phyloP scores from a whole-genome alignment of 1,140 invertebrate genomes.

The Eriosoma lanigerum region DNA sequence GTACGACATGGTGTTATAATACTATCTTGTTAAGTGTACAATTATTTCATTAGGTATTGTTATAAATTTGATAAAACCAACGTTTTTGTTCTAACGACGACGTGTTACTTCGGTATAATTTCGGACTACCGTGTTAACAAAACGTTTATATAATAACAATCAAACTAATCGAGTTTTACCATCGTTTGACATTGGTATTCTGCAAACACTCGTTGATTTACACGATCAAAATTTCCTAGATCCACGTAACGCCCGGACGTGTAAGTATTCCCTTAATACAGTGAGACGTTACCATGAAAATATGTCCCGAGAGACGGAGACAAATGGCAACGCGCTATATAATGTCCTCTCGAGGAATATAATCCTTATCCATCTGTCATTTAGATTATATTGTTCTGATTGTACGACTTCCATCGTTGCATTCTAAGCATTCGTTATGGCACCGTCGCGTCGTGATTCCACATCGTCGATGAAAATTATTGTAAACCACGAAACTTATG shows the following conservation, averaged over 20 bases:
- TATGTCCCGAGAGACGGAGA: neutral
- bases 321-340: constrained; percentile 19
- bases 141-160: constrained; percentile 2
- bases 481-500: neutral
- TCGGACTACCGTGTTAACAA: neutral
- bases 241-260: neutral
- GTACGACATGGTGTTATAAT: no score
- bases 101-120: no score
- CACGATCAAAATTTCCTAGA: neutral
- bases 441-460: neutral
- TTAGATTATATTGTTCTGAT: neutral
- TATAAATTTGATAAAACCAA: no score
- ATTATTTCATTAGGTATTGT: no score
- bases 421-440: no score
- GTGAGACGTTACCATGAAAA: constrained; percentile 23
- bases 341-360: neutral
- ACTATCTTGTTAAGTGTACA: no score
- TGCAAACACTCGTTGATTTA: neutral
- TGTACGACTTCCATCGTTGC: neutral
- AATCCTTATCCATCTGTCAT: constrained; percentile 40
- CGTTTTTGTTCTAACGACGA: no score
- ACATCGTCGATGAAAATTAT: neutral
- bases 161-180: constrained; percentile 11
- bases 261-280: constrained; percentile 1
- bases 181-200: constrained; percentile 8